These are phyloP conservation scores for Nasonia vitripennis DNA, from an alignment of 1,140 invertebrate species.

Conservation along the genomic window DNA sequence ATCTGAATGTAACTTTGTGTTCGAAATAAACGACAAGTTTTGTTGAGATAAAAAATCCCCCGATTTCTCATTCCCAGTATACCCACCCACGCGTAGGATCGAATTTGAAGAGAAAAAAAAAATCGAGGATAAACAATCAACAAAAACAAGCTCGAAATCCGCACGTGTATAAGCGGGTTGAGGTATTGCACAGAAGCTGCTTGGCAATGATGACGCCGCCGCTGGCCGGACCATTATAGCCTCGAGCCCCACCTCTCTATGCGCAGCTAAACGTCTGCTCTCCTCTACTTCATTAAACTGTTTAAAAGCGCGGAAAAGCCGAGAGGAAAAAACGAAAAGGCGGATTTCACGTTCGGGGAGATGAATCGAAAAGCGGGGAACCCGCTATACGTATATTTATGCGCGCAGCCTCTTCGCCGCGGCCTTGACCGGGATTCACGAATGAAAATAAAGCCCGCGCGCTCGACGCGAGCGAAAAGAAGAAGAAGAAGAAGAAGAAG, in stretches of 20 bases:
- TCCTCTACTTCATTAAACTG: not conserved
- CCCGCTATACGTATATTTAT: not conserved
- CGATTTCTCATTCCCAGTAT: not conserved
- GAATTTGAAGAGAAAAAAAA: not conserved
- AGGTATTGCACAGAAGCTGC: not conserved
- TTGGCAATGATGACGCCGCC: slow-evolving; percentile 26
- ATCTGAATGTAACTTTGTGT: slow-evolving; percentile 31
- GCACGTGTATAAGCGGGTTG: not conserved
- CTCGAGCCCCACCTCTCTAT: not conserved
- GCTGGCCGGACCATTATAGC: slow-evolving; percentile 22
- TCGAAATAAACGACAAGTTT: slow-evolving; percentile 22
- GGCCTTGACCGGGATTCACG: slow-evolving; percentile 51
- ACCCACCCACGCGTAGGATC: not conserved
- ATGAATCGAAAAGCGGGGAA: slow-evolving; percentile 29
- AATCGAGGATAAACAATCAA: too few relatives aligned
- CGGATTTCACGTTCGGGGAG: too few relatives aligned
- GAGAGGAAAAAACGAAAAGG: slow-evolving; percentile 10
- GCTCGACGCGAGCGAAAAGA: not conserved
- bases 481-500: not conserved
- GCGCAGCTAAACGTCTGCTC: not conserved
- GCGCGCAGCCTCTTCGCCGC: not conserved
- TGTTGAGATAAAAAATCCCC: not conserved
- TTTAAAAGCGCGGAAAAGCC: not conserved
- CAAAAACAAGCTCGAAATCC: not conserved
- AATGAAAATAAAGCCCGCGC: slow-evolving; percentile 46